Base-by-base conservation (phyloP, 2,888 invertebrate species). In the Pristionchus maxplancki region DNA sequence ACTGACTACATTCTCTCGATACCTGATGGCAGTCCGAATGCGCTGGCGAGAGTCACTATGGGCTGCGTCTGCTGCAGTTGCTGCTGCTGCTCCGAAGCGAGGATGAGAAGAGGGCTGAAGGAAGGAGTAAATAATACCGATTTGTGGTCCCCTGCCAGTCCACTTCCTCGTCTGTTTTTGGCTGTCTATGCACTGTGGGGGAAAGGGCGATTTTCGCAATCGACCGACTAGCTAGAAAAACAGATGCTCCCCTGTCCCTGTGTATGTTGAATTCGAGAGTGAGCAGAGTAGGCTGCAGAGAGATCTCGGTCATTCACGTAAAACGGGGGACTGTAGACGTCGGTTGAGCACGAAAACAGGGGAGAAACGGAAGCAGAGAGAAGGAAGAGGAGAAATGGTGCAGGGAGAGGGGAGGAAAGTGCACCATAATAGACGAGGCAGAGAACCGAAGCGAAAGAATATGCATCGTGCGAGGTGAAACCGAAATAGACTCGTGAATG, bases 51-150 rank as follows among this genome's bases (percentile, higher is more conserved):
- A 1, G 62, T 83, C 20, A 58, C 37, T 2, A 50, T 53, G 3
- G 53, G 58, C 24, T 31, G 37, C 3, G 34, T 6, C 34, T 8
- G 71, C 37, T 71, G 71, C 37, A 34, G 37, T 28, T 62, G 62
- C 11, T 64, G 64, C 31, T 64, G 64, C 34, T 64, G 64, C 15
- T 71, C 71, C 17, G 71, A 71, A 71, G 71, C 34, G 71, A 71
- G 37, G 37, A 71, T 71, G 71, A 71, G 71, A 71, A 71, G 71
- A 9, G 71, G 37, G n/a, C 53, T 82, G 82, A 53, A 53, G 48
- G 44, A 15, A 44, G 31, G 13, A 24, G 40, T 44, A 24, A 81
- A 44, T 48, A 44, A 20, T 48, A 20, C 28, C 24, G 78, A 81
- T n/a, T 31, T 81, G 24, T 81, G 81, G 44, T 20, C 44, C 74